These are phyloP conservation scores for Spilogale gracilis DNA, from an alignment of 2,113 vertebrate species.

Conservation along the genomic window DNA sequence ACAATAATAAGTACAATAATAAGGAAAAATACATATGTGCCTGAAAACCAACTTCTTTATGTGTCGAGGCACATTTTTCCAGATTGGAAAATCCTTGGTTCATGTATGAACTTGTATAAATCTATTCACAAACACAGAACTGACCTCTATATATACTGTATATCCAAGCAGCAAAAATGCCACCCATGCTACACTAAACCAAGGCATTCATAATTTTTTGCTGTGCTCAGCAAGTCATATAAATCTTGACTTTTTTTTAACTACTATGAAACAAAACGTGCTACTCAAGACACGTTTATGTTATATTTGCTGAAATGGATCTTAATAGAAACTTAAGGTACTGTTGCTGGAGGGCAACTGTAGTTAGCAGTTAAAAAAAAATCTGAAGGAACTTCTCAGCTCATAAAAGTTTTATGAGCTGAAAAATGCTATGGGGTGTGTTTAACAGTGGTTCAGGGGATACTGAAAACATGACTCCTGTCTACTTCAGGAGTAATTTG, in stretches of 20 bases:
- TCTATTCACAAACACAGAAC: slow-evolving; percentile 29
- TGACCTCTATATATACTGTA: not conserved
- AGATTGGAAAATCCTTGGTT: slow-evolving; percentile 57
- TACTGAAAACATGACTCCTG: slow-evolving; percentile 84
- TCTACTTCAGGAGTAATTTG: slow-evolving; percentile 88
- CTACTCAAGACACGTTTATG: not conserved
- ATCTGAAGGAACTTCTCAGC: slow-evolving; percentile 86
- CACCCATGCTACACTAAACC: slow-evolving; percentile 40
- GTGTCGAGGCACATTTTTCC: not conserved
- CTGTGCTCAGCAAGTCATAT: slow-evolving; percentile 1
- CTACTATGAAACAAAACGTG: slow-evolving; percentile 56
- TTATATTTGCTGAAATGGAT: slow-evolving; percentile 48
- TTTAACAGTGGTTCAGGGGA: slow-evolving; percentile 82
- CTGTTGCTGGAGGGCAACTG: slow-evolving; percentile 74
- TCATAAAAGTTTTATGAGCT: slow-evolving; percentile 89
- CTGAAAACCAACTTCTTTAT: slow-evolving; percentile 64
- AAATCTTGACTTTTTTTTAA: slow-evolving; percentile 31
- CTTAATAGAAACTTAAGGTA: slow-evolving; percentile 16
- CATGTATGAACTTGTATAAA: slow-evolving; percentile 39
- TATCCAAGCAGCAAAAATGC: slow-evolving; percentile 62
- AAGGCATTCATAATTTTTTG: slow-evolving; percentile 65
- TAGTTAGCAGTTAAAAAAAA: slow-evolving; percentile 75
- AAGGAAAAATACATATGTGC: slow-evolving; percentile 64
- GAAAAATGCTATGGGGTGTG: slow-evolving; percentile 84
- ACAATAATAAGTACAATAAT: too few species aligned